Conservation (phyloP, 2,113 vertebrate genomes). For the Rattus rattus region DNA sequence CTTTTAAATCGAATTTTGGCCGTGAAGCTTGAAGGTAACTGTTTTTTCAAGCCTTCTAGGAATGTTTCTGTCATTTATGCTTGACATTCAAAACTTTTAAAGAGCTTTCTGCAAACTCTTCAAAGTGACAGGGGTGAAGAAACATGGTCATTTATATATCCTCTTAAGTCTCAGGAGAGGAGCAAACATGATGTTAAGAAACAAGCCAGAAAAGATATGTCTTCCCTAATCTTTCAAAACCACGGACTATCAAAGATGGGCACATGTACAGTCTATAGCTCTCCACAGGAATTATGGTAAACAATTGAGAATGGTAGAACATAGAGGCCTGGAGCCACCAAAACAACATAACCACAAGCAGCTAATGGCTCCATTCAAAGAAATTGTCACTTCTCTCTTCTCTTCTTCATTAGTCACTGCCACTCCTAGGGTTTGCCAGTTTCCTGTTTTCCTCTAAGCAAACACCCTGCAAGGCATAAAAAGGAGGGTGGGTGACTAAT, state of each 20-base stretch:
- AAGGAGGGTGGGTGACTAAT: conserved; percentile 75
- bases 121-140: neutral
- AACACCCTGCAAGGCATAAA: conserved; percentile 61
- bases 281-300: conserved; percentile 58
- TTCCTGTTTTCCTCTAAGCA: conserved; percentile 60
- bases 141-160: neutral
- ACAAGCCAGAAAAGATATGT: neutral
- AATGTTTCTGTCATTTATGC: neutral
- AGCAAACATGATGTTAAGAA: neutral
- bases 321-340: neutral
- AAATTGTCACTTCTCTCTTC: conserved; percentile 52
- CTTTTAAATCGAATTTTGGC: neutral
- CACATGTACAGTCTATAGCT: neutral
- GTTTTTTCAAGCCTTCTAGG: neutral
- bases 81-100: conserved; percentile 16
- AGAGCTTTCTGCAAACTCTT: neutral
- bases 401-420: conserved; percentile 74
- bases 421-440: conserved; percentile 56
- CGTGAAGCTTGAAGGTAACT: neutral
- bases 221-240: neutral
- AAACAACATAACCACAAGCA: conserved; percentile 37
- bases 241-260: neutral
- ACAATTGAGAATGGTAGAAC: conserved; percentile 60
- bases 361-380: conserved; percentile 70
- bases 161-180: neutral